These are phyloP conservation scores for Pseudopleuronectes americanus DNA, from an alignment of 2,797 vertebrate species.

Conservation along the genomic window DNA sequence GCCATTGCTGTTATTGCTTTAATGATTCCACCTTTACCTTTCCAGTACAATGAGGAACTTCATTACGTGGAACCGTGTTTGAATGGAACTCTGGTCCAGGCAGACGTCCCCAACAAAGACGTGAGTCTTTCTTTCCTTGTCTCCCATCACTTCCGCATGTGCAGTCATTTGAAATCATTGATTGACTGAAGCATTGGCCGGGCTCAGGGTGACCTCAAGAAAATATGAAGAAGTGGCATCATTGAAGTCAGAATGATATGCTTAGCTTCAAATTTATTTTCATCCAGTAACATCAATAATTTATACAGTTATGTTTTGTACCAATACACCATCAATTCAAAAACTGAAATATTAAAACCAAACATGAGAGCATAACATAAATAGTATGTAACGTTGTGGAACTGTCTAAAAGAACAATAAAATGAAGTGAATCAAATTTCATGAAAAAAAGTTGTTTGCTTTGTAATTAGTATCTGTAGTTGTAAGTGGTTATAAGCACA, in stretches of 20 bases:
- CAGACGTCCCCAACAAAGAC: slow-evolving; percentile 97
- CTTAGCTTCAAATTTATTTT: neutral
- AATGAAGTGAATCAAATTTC: too few species aligned
- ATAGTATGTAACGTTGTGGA: too few species aligned
- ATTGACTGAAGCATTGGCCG: neutral
- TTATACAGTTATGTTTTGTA: neutral
- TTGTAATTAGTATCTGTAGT: too few species aligned
- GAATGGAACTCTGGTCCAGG: slow-evolving; percentile 96
- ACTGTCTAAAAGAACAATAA: too few species aligned
- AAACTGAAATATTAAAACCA: too few species aligned
- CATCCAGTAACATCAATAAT: neutral
- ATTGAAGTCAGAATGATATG: neutral
- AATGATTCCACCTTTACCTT: slow-evolving; percentile 39
- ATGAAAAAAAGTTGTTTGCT: too few species aligned
- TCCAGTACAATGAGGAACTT: slow-evolving; percentile 94
- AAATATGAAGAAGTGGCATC: too few species aligned
- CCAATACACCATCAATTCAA: neutral
- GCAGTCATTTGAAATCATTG: neutral
- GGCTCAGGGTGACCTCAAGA: neutral
- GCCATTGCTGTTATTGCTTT: neutral
- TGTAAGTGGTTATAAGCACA: neutral
- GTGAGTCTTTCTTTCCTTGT: slow-evolving; percentile 79
- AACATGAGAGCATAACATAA: too few species aligned
- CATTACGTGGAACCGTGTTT: slow-evolving; percentile 96
- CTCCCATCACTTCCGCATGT: slow-evolving; percentile 10